Conservation (phyloP, 1,140 invertebrate genomes). For the Drosophila pseudoananassae region DNA sequence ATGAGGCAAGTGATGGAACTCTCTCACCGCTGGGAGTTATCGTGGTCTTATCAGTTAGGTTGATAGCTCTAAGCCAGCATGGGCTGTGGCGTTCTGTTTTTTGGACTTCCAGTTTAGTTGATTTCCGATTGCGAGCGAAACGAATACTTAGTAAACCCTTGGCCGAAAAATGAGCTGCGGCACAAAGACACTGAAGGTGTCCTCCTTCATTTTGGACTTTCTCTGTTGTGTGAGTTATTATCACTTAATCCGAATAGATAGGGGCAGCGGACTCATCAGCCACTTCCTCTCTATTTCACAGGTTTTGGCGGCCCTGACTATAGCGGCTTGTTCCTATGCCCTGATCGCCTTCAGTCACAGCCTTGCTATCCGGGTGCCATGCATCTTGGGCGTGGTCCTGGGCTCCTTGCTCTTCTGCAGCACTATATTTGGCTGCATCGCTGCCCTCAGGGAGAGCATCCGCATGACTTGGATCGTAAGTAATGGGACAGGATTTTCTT, state of each 20-base stretch:
- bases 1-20: background rate
- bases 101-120: constrained; percentile 45
- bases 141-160: background rate
- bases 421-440: constrained; percentile 72
- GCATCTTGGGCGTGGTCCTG: constrained; percentile 69
- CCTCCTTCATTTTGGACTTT: constrained; percentile 75
- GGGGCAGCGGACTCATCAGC: background rate
- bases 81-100: constrained; percentile 19
- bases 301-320: constrained; percentile 66
- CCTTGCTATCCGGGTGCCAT: constrained; percentile 66
- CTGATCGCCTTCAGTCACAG: constrained; percentile 55
- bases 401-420: constrained; percentile 64
- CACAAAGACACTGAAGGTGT: constrained; percentile 68
- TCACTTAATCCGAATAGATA: constrained; percentile 32
- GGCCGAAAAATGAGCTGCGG: constrained; percentile 66
- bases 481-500: constrained; percentile 3
- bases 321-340: constrained; percentile 68
- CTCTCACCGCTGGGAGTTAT: constrained; percentile 22
- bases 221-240: constrained; percentile 74
- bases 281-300: background rate
- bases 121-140: constrained; percentile 17
- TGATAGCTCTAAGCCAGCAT: constrained; percentile 51
- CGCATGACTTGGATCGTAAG: constrained; percentile 75
- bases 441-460: constrained; percentile 60
- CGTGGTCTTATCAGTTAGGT: constrained; percentile 53